Conservation (phyloP, 2,888 invertebrate species). For the Cetonia aurata region DNA sequence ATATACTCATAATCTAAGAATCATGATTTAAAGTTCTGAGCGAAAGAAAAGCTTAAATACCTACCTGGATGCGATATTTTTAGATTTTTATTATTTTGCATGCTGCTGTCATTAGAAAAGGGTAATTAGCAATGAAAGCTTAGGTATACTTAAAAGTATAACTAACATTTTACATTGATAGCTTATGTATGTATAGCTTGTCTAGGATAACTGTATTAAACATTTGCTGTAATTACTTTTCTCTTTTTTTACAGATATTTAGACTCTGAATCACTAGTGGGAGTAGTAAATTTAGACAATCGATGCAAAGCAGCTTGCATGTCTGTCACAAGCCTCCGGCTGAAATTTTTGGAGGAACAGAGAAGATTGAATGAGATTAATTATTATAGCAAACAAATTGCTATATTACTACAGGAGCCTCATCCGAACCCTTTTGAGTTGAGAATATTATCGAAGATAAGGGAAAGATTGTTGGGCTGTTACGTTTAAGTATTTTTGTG, state of each 20-base stretch:
- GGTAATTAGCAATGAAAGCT: too few species aligned
- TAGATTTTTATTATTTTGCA: too few species aligned
- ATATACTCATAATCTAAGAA: too few species aligned
- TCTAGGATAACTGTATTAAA: too few species aligned
- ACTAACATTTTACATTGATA: too few species aligned
- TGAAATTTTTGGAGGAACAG: conserved; percentile 17
- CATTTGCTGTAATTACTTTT: not conserved
- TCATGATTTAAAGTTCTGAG: too few species aligned
- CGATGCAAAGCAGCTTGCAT: conserved; percentile 8
- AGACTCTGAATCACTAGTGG: conserved; percentile 17
- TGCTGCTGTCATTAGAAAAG: too few species aligned
- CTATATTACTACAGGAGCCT: not conserved
- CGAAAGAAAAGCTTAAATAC: too few species aligned
- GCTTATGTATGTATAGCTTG: too few species aligned
- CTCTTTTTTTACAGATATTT: conserved; percentile 10
- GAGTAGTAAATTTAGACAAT: conserved; percentile 6
- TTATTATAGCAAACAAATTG: not conserved
- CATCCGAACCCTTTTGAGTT: conserved; percentile 13
- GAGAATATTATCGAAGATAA: conserved; percentile 19
- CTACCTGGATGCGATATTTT: too few species aligned
- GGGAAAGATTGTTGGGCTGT: conserved; percentile 17
- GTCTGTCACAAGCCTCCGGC: conserved; percentile 8
- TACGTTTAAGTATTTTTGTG: conserved; percentile 3
- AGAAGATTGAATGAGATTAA: conserved; percentile 4
- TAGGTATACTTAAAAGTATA: too few species aligned